Conservation (phyloP, 2,888 invertebrate species). For the Oscheius sp. region DNA sequence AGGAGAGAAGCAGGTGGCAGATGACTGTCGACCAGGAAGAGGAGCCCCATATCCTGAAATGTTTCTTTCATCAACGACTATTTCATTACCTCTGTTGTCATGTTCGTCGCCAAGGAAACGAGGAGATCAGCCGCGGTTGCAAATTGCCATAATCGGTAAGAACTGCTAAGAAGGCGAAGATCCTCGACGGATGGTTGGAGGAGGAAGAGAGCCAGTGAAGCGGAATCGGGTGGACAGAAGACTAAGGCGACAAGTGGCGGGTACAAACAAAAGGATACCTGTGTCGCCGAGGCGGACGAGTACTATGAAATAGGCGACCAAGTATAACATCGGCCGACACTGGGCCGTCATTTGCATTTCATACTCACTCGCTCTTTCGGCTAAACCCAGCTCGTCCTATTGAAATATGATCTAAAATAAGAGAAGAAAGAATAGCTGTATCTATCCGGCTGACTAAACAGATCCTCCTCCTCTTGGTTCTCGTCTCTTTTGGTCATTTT, state of each 20-base stretch:
- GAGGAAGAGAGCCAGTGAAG: constrained; percentile 8
- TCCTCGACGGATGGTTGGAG: constrained; percentile 13
- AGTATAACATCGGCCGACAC: constrained; percentile 2
- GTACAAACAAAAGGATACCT: constrained; percentile 29
- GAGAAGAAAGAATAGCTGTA: not conserved
- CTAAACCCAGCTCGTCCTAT: not conserved
- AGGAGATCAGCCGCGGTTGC: constrained; percentile 14
- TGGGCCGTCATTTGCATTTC: constrained; percentile 20
- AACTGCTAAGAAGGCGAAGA: not conserved
- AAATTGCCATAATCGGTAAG: constrained; percentile 15
- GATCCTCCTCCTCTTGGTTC: too few species aligned
- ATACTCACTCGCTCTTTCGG: not conserved
- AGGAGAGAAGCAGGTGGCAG: constrained; percentile 27
- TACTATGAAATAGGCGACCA: constrained; percentile 18
- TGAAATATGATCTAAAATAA: not conserved
- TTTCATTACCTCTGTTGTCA: not conserved
- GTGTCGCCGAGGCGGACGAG: constrained; percentile 10
- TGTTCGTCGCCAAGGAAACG: constrained; percentile 12
- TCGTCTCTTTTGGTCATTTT: not conserved
- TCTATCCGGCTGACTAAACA: not conserved
- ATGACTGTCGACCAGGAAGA: constrained; percentile 18
- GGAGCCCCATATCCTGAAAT: constrained; percentile 20
- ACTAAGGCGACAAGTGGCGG: not conserved
- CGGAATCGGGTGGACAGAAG: constrained; percentile 5
- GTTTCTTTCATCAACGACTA: not conserved